These are phyloP conservation scores for Triops cancriformis DNA, from an alignment of 1,140 invertebrate genomes.

Conservation along the genomic window DNA sequence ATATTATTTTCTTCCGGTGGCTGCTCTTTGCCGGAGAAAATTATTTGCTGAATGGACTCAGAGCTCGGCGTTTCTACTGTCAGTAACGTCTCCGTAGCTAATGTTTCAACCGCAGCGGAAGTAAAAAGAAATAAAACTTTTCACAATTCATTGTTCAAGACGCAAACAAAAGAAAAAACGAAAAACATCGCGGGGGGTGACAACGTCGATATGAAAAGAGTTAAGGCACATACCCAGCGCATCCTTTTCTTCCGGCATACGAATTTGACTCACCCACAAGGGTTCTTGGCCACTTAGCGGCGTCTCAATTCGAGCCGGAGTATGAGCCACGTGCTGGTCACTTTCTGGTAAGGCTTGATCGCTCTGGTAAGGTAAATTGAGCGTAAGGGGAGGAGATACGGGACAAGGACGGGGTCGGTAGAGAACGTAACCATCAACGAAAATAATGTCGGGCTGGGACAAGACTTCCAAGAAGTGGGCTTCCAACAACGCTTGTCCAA, in stretches of 20 bases:
- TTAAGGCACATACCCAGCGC: background rate
- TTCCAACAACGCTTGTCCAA: constrained; percentile 72
- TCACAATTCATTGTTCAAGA: background rate
- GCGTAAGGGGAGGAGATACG: background rate
- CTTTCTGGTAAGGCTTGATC: background rate
- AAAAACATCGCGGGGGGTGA: too few species aligned
- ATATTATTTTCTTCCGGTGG: background rate
- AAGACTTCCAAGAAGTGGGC: constrained; percentile 66
- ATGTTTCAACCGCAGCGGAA: background rate
- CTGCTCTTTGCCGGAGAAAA: background rate
- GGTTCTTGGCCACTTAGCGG: constrained; percentile 52
- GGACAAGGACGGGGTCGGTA: constrained; percentile 42
- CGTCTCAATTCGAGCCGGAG: constrained; percentile 1
- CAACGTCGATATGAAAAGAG: too few species aligned
- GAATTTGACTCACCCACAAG: constrained; percentile 60
- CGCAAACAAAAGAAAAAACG: too few species aligned
- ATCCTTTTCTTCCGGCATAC: constrained; percentile 42
- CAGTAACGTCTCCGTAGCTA: background rate
- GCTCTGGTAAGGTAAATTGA: background rate
- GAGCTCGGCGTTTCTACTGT: background rate
- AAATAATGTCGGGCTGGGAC: constrained; percentile 45
- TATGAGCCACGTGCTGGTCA: background rate
- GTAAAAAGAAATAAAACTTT: background rate
- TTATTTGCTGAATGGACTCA: background rate
- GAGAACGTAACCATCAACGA: constrained; percentile 50